These are phyloP conservation scores for Gallirallus australis DNA, from an alignment of 2,797 vertebrate genomes.

Conservation along the genomic window DNA sequence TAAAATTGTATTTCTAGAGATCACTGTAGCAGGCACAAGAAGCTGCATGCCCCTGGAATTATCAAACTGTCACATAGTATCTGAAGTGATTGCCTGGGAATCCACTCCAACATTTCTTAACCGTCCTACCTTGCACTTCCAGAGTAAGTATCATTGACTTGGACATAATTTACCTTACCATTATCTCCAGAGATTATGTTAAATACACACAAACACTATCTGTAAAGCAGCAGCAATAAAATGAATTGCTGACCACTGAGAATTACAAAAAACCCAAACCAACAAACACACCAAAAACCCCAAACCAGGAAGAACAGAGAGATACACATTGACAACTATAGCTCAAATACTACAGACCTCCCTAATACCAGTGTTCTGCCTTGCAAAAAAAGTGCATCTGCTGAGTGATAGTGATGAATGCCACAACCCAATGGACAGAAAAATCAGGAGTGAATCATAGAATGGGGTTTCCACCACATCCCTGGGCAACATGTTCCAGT, in stretches of 20 bases:
- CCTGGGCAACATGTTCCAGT: too few relatives aligned
- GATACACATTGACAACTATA: background rate
- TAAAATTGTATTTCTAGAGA: background rate
- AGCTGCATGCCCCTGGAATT: rapidly evolving
- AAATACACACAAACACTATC: background rate
- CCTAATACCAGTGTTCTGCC: background rate
- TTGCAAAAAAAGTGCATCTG: background rate
- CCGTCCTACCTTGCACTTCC: background rate
- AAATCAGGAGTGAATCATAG: background rate
- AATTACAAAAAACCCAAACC: background rate
- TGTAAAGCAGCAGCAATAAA: background rate
- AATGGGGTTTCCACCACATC: too few relatives aligned
- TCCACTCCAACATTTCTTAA: background rate
- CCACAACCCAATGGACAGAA: background rate
- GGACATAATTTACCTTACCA: background rate
- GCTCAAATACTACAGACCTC: background rate
- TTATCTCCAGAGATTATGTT: background rate
- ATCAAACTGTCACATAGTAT: rapidly evolving
- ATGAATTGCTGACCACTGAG: background rate
- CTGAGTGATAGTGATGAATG: background rate
- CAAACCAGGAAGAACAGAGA: background rate
- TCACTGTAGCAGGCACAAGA: background rate
- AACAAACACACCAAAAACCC: background rate
- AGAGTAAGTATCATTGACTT: background rate
- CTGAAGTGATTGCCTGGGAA: background rate